These are phyloP conservation scores for Jacana jacana DNA, from an alignment of 2,113 vertebrate genomes.

Conservation along the genomic window DNA sequence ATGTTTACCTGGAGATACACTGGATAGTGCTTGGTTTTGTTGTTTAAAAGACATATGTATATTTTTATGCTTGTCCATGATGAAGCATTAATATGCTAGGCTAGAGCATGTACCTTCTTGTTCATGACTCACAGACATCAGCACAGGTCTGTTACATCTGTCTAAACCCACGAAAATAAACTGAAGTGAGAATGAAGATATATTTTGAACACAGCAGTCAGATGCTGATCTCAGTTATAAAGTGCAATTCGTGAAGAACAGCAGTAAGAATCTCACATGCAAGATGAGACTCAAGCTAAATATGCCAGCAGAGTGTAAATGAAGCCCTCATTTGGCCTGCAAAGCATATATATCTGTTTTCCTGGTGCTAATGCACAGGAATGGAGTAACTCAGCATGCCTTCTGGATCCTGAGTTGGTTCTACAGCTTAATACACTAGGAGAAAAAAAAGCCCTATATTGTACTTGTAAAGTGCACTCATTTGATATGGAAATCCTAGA, in stretches of 20 bases:
- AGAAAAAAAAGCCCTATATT: not conserved
- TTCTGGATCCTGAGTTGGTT: not conserved
- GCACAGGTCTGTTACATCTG: not conserved
- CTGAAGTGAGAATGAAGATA: not conserved
- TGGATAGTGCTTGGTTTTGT: not conserved
- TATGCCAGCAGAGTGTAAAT: not conserved
- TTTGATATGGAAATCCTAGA: constrained; percentile 51
- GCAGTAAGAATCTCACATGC: not conserved
- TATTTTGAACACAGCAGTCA: constrained; percentile 20
- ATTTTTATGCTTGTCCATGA: not conserved
- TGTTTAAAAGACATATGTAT: not conserved
- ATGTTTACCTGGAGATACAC: not conserved
- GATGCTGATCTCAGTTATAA: not conserved
- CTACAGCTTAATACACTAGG: not conserved
- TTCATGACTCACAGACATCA: not conserved
- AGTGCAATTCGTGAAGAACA: not conserved
- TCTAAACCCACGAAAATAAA: constrained; percentile 29
- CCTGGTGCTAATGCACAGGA: not conserved
- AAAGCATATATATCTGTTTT: not conserved
- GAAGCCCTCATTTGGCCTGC: not conserved
- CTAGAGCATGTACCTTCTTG: not conserved
- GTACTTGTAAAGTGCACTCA: constrained; percentile 5
- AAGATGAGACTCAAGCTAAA: not conserved
- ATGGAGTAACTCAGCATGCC: not conserved
- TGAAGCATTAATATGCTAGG: not conserved